phyloP scores from a whole-genome alignment of 2,888 invertebrate genomes.

The Mythimna ferrago region DNA sequence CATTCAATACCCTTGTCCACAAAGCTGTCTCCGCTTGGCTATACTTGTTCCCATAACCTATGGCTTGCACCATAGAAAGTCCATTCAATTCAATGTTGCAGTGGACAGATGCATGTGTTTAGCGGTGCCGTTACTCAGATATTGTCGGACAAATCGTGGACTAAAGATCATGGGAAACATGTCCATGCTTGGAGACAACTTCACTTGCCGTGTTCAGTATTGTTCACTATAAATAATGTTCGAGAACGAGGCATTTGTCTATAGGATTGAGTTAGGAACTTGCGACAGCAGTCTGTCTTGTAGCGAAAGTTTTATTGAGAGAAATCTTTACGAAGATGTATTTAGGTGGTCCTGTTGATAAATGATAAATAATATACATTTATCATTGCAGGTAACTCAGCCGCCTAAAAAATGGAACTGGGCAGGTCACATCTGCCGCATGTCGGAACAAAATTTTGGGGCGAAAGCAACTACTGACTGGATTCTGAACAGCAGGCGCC shows the following conservation, averaged over 20 bases:
- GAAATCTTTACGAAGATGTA: slow-evolving; percentile 3
- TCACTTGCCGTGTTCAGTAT: slow-evolving; percentile 49
- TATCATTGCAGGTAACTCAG: too few species aligned
- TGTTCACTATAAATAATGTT: slow-evolving; percentile 53
- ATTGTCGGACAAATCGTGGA: slow-evolving; percentile 66
- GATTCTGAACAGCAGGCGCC: too few species aligned
- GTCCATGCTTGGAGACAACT: slow-evolving; percentile 57
- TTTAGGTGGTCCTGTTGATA: slow-evolving; percentile 28
- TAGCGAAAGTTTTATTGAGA: slow-evolving; percentile 31
- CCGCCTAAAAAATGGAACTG: too few species aligned
- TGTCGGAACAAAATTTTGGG: too few species aligned
- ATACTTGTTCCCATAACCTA: slow-evolving; percentile 70
- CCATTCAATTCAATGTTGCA: slow-evolving; percentile 63
- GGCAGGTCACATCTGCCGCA: too few species aligned
- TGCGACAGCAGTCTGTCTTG: slow-evolving; percentile 49
- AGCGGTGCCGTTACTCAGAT: slow-evolving; percentile 60
- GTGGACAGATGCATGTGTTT: slow-evolving; percentile 66
- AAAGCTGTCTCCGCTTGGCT: slow-evolving; percentile 63
- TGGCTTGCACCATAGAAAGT: slow-evolving; percentile 65
- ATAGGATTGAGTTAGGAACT: slow-evolving; percentile 46
- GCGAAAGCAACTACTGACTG: too few species aligned
- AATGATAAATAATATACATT: neutral
- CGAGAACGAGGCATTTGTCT: slow-evolving; percentile 41
- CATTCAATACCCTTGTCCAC: slow-evolving; percentile 64
- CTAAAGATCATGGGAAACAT: slow-evolving; percentile 57